Evolutionary conservation across 2,888 invertebrate genomes (phyloP).

Genomic region (Sicus ferrugineus): DNA sequence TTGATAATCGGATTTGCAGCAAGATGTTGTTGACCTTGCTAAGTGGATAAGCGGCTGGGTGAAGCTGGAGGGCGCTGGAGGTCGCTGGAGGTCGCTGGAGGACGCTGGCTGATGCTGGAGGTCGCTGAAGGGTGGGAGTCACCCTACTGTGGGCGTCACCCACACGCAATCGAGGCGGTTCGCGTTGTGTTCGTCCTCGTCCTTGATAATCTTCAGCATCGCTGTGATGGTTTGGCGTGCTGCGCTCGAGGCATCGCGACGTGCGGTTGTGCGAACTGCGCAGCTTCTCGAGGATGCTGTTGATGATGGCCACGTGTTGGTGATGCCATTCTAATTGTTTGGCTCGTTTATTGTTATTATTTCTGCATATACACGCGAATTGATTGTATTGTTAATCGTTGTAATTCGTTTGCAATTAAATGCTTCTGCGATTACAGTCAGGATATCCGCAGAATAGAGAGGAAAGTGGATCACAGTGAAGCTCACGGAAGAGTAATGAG

Average conservation of each 20-base stretch:
- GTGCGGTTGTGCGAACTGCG: background rate
- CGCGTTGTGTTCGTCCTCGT: background rate
- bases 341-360: conserved; percentile 19
- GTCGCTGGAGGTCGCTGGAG: background rate
- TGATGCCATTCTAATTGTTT: conserved; percentile 40
- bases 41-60: conserved; percentile 1
- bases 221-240: background rate
- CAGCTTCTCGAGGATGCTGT: background rate
- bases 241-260: background rate
- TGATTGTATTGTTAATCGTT: conserved; percentile 27
- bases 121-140: background rate
- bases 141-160: background rate
- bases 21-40: conserved; percentile 3
- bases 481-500: background rate
- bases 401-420: conserved; percentile 29
- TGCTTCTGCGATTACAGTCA: conserved; percentile 10
- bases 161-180: background rate
- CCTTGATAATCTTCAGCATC: background rate
- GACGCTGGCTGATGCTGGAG: conserved; percentile 2
- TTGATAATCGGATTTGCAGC: conserved; percentile 17
- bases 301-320: conserved; percentile 34
- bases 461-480: background rate
- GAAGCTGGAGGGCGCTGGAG: background rate
- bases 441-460: background rate
- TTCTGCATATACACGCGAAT: background rate